Conservation (phyloP, 2,888 invertebrate species). For the Agapetus fuscipes region DNA sequence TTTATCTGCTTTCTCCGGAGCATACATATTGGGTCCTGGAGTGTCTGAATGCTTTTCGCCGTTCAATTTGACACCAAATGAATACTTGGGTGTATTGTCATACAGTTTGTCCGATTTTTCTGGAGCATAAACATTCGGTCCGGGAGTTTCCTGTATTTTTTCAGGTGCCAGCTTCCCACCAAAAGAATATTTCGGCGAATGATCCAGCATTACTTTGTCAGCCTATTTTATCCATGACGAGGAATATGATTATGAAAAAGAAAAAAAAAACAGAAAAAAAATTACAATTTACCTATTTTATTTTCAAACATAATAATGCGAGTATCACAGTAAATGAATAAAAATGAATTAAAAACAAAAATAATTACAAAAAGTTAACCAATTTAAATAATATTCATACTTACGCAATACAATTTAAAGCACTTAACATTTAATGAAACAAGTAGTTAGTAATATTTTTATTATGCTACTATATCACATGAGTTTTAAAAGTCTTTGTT, state of each 20-base stretch:
- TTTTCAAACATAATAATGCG: too few relatives aligned
- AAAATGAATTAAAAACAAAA: neutral
- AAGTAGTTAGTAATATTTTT: too few relatives aligned
- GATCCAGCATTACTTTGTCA: constrained; percentile 45
- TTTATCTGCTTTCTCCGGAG: constrained; percentile 40
- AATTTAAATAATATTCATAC: too few relatives aligned
- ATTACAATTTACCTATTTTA: too few relatives aligned
- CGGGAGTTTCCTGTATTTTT: constrained; percentile 46
- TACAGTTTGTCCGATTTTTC: constrained; percentile 47
- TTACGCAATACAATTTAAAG: too few relatives aligned
- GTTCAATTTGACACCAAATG: constrained; percentile 34
- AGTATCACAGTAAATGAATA: neutral
- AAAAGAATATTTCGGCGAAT: constrained; percentile 44
- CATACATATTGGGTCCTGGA: constrained; percentile 43
- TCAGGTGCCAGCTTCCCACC: constrained; percentile 34
- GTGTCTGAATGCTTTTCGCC: constrained; percentile 34
- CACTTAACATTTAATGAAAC: too few relatives aligned
- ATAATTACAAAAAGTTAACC: too few relatives aligned
- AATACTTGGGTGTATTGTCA: constrained; percentile 50
- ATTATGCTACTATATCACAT: too few relatives aligned
- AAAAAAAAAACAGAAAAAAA: neutral
- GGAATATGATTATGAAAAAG: too few relatives aligned
- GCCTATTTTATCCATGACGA: too few relatives aligned
- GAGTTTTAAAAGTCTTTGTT: too few relatives aligned
- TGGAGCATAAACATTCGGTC: constrained; percentile 55